Base-by-base conservation (phyloP, 2,888 invertebrate species). In the Aelia acuminata region DNA sequence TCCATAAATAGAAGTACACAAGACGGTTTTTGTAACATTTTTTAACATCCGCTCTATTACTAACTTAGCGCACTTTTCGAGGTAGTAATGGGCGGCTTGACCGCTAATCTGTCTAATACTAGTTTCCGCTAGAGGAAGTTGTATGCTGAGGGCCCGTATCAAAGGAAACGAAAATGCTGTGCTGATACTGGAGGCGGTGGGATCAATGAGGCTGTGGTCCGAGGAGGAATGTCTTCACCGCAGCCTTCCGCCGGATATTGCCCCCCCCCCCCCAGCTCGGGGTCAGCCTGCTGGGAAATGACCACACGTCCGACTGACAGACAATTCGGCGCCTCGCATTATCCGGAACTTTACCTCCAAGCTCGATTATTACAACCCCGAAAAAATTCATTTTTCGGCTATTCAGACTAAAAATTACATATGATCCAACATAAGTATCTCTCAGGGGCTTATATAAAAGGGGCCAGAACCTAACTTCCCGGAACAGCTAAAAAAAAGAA, bases 181-280 rank as follows among this genome's bases (percentile, higher is more conserved):
- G 18, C 31, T 18, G 31, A 70, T 70, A 70, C 63, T 35, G 35
- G 35, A 70, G 63, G 63, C 63, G 31, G 63, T 70, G 31, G 63
- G 63, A 70, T 70, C 63, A 70, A 70, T 70, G 63, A 70, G 63
- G 63, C 63, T 70, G 63, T 70, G 63, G 63, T 70, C 31, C 63
- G 63, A 35, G 63, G 31, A 70, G 63, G 63, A 70, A 70, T 70
- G 63, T 70, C 18, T 70, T 70, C 63, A 70, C 63, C 63, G 63
- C 63, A 70, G 18, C 20, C 63, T 70, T 70, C 63, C 63, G 63
- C 63, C 63, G 63, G 63, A 70, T 70, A 70, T 70, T 70, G 20
- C 35, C 57, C 57, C 57, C 57, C n/a, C 57, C 26, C 15, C 53
- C 22, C 49, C 5, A 4, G 3, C 50, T 8, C 11, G 10, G 31